Evolutionary conservation across 2,113 vertebrate genomes (phyloP).

Genomic region (Ptilorrhoa leucosticta): DNA sequence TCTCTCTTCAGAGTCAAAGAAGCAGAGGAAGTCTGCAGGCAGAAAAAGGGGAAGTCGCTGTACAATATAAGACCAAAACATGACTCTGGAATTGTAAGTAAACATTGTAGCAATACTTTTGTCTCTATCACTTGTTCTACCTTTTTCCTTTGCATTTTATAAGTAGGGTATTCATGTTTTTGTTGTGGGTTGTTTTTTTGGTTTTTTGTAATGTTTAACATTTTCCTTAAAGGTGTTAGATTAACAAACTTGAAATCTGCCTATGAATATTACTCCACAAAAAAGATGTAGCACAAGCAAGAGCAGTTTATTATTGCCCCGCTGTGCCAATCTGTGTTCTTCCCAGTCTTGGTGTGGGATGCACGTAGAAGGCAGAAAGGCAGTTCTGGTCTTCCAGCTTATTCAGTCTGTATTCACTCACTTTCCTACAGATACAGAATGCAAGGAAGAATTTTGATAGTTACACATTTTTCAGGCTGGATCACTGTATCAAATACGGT

Average conservation of each 20-base stretch:
- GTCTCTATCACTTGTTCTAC: background rate
- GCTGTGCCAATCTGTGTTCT: background rate
- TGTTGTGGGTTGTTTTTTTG: background rate
- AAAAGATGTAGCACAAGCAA: background rate
- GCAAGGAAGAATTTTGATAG: background rate
- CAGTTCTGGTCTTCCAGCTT: background rate
- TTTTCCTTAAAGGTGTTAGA: background rate
- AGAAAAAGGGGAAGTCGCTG: conserved; percentile 90
- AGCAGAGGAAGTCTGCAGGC: conserved; percentile 88
- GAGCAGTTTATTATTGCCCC: background rate
- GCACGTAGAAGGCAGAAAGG: background rate
- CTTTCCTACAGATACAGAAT: background rate
- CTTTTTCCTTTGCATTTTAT: background rate
- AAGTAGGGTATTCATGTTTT: background rate
- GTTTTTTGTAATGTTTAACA: background rate
- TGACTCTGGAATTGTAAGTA: conserved; percentile 92
- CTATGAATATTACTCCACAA: background rate
- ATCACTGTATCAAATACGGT: background rate
- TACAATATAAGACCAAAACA: conserved; percentile 95
- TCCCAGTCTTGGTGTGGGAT: background rate
- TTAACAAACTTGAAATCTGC: background rate
- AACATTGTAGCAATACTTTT: background rate
- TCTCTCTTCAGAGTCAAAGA: conserved; percentile 83
- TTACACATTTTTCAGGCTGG: background rate
- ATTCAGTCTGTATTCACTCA: background rate